Percentiles rank a stretch among this genome's conserved stretches.
Conservation (phyloP, 2,797 vertebrate genomes). For the Meriones psammophilus region DNA sequence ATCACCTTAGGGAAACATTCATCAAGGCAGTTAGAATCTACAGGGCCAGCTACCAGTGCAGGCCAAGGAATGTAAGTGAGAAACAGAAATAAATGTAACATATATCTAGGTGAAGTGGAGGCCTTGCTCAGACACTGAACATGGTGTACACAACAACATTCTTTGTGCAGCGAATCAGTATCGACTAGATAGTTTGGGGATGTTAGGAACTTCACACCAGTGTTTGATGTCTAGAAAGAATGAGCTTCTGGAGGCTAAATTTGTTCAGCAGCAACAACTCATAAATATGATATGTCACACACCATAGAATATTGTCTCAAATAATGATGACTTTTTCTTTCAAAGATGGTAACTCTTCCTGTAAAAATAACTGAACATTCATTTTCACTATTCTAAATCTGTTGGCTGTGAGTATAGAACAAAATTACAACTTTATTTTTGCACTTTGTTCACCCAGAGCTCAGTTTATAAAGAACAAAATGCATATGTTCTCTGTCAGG, state of each 20-base stretch:
- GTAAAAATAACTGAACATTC: neutral
- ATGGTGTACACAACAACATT: neutral
- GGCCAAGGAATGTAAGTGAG: neutral
- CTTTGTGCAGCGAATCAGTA: neutral
- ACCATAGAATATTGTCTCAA: neutral
- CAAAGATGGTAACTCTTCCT: neutral
- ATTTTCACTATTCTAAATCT: conserved; percentile 11
- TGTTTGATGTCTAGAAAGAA: neutral
- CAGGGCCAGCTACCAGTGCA: neutral
- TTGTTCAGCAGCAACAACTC: neutral
- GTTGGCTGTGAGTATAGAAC: neutral
- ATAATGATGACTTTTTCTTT: conserved; percentile 3
- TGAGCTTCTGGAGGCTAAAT: neutral
- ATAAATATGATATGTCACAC: neutral
- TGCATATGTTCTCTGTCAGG: neutral
- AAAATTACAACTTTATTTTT: conserved; percentile 14
- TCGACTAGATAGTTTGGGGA: neutral
- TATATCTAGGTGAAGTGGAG: neutral
- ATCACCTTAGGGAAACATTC: neutral
- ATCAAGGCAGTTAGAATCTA: neutral
- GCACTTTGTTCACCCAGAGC: neutral
- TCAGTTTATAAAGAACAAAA: neutral
- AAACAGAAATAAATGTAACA: conserved; percentile 9
- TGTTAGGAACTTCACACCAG: neutral
- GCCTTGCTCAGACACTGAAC: neutral